phyloP scores from a whole-genome alignment of 2,113 vertebrate genomes.

The Puffinus mauretanicus region DNA sequence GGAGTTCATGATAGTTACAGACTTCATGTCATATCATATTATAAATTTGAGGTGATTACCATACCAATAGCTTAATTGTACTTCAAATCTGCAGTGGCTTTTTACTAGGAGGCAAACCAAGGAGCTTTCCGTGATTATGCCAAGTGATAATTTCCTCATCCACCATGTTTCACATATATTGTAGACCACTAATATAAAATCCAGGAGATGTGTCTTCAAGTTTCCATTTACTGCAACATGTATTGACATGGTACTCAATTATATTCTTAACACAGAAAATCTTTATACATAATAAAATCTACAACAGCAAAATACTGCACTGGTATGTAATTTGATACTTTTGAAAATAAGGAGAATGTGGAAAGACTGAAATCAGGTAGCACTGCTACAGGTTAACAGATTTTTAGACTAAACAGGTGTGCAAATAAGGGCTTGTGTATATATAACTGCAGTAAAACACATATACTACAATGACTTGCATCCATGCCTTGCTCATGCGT shows the following conservation, averaged over 20 bases:
- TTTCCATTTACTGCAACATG: background rate
- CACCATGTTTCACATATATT: background rate
- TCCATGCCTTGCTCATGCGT: background rate
- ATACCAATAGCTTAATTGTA: background rate
- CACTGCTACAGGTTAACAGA: background rate
- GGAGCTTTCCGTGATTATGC: background rate
- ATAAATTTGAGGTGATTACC: background rate
- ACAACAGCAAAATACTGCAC: background rate
- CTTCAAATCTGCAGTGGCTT: background rate
- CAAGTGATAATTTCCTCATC: background rate
- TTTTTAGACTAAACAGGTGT: background rate
- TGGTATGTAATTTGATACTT: background rate
- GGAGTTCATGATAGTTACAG: background rate
- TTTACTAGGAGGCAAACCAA: background rate
- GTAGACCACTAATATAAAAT: background rate
- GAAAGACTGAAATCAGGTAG: background rate
- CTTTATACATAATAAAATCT: background rate
- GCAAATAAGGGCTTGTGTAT: background rate
- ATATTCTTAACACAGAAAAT: background rate
- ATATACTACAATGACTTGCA: background rate
- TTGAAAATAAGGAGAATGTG: background rate
- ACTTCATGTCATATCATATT: background rate
- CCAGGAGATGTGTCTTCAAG: background rate
- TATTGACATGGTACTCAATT: background rate
- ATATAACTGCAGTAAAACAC: background rate